These are phyloP conservation scores for Acleris laterana DNA, from an alignment of 2,888 invertebrate species.

Conservation along the genomic window DNA sequence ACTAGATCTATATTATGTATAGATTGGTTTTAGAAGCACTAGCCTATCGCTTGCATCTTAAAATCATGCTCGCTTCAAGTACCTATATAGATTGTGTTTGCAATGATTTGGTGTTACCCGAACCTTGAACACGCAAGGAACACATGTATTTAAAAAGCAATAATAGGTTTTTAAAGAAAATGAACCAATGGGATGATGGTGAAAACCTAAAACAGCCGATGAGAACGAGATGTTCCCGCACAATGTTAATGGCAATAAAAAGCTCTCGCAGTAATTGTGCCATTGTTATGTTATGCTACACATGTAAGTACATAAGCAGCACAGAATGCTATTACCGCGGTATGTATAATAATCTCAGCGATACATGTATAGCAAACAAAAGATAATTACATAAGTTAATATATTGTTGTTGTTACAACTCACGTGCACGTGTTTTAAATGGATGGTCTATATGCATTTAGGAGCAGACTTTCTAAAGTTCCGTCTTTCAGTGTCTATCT, in stretches of 20 bases:
- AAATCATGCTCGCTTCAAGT: too few species aligned
- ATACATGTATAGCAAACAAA: slow-evolving; percentile 23
- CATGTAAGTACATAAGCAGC: slow-evolving; percentile 1
- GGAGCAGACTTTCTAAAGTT: neutral
- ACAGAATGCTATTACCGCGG: slow-evolving; percentile 42
- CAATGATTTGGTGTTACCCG: too few species aligned
- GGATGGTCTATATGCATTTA: neutral
- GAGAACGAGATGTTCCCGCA: slow-evolving; percentile 53
- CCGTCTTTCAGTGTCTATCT: too few species aligned
- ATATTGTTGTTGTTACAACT: slow-evolving; percentile 26
- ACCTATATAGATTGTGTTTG: too few species aligned
- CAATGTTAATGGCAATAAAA: slow-evolving; percentile 61
- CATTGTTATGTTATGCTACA: slow-evolving; percentile 55
- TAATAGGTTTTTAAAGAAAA: neutral
- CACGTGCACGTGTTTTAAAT: slow-evolving; percentile 15
- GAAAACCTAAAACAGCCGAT: slow-evolving; percentile 53
- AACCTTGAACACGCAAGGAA: neutral
- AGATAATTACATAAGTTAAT: slow-evolving; percentile 22
- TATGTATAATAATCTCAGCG: slow-evolving; percentile 40
- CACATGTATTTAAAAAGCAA: neutral
- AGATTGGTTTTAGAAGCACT: too few species aligned
- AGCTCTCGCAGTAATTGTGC: slow-evolving; percentile 61
- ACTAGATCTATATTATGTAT: too few species aligned
- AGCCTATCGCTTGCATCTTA: too few species aligned
- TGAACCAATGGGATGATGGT: neutral